Conservation (phyloP, 2,113 vertebrate species). For the Craseonycteris thonglongyai region DNA sequence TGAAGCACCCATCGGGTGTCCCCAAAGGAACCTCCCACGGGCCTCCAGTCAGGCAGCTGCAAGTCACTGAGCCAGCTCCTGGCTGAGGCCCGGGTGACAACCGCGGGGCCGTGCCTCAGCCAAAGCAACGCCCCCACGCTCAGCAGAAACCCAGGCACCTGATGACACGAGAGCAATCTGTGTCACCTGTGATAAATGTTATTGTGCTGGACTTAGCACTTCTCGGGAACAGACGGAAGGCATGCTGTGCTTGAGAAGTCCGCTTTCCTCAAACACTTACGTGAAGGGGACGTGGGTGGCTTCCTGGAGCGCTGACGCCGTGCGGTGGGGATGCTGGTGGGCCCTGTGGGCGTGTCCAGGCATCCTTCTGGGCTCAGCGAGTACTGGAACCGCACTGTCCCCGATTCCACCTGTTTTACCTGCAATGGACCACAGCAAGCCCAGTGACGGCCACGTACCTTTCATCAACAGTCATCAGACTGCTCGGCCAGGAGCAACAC, state of each 20-base stretch:
- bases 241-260: slow-evolving; percentile 11
- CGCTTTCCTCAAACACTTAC: slow-evolving; percentile 77
- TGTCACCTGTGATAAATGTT: not conserved
- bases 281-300: slow-evolving; percentile 64
- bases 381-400: slow-evolving; percentile 83
- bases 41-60: not conserved
- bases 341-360: slow-evolving; percentile 48
- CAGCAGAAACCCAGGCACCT: not conserved
- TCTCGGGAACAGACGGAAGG: not conserved
- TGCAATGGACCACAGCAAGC: not conserved
- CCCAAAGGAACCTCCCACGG: not conserved
- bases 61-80: not conserved
- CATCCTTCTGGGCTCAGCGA: slow-evolving; percentile 73
- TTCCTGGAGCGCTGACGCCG: slow-evolving; percentile 62
- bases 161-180: not conserved
- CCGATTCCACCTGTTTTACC: slow-evolving; percentile 80
- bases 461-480: fast-evolving
- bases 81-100: not conserved
- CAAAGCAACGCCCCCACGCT: not conserved
- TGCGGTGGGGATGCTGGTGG: slow-evolving; percentile 41
- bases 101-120: not conserved
- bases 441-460: too few species aligned
- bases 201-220: fast-evolving
- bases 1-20: fast-evolving
- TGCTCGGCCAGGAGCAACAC: fast-evolving